These are phyloP conservation scores for Brachyhypopomus gauderio DNA, from an alignment of 2,113 vertebrate species.

Conservation along the genomic window DNA sequence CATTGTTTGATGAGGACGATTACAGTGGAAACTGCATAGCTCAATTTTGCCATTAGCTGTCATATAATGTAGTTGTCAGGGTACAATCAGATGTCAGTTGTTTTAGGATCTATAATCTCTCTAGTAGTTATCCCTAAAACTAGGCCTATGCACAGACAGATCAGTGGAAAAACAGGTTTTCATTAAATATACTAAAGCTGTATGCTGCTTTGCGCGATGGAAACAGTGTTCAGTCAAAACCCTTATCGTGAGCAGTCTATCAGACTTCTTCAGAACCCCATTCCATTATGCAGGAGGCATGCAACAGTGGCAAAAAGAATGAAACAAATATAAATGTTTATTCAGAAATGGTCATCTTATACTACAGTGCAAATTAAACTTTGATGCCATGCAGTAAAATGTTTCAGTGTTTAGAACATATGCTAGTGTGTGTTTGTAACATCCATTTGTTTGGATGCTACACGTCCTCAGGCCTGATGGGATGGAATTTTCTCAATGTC, in stretches of 20 bases:
- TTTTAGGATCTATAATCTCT: background rate
- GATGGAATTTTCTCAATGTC: slow-evolving; percentile 32
- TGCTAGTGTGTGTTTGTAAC: slow-evolving; percentile 2
- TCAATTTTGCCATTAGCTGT: background rate
- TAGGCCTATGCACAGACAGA: no score
- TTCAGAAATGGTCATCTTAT: background rate
- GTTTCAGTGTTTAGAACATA: background rate
- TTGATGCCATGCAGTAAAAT: background rate
- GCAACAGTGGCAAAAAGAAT: slow-evolving; percentile 9
- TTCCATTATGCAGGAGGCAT: background rate
- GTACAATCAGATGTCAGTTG: background rate
- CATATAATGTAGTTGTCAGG: no score
- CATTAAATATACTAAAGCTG: slow-evolving; percentile 5
- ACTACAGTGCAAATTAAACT: background rate
- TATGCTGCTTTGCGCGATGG: background rate
- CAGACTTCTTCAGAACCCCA: background rate
- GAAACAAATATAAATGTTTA: background rate
- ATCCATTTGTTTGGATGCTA: slow-evolving; percentile 5
- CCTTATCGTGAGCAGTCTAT: background rate
- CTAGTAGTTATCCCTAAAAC: background rate
- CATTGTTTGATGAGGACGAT: no score
- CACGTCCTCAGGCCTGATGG: slow-evolving; percentile 22
- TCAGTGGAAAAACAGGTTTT: background rate
- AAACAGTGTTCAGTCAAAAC: background rate
- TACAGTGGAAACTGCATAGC: background rate